Evolutionary conservation across 1,140 invertebrate genomes (phyloP).

Genomic region (Ctenoplectra terminalis): DNA sequence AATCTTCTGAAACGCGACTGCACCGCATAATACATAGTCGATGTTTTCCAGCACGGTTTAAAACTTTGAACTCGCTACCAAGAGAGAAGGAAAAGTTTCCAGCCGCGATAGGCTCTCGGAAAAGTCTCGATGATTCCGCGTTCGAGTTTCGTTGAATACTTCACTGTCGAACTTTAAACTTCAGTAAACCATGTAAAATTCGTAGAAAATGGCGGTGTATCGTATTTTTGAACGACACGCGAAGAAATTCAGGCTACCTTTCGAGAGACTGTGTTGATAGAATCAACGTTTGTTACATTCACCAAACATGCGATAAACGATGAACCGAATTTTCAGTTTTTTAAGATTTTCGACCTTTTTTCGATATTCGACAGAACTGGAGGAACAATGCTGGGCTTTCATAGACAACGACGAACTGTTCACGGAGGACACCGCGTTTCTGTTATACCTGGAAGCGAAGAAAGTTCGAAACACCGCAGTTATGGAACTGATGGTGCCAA

Average conservation of each 20-base stretch:
- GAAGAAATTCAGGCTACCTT: background rate
- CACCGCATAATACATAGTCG: slow-evolving; percentile 20
- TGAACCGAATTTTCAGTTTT: background rate
- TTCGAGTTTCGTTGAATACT: slow-evolving; percentile 43
- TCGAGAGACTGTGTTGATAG: background rate
- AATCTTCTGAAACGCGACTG: slow-evolving; percentile 27
- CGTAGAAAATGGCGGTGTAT: slow-evolving; percentile 2
- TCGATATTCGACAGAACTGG: slow-evolving; percentile 83
- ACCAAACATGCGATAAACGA: background rate
- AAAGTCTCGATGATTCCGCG: slow-evolving; percentile 17
- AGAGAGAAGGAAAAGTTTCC: slow-evolving; percentile 46
- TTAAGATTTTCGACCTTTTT: background rate
- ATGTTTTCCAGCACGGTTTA: slow-evolving; percentile 24
- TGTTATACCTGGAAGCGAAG: slow-evolving; percentile 86
- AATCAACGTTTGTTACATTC: background rate
- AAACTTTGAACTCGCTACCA: slow-evolving; percentile 11
- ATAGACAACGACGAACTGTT: slow-evolving; percentile 87
- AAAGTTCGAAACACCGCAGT: slow-evolving; percentile 84
- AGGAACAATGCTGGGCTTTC: slow-evolving; percentile 89
- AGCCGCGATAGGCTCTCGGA: slow-evolving; percentile 20
- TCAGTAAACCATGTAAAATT: slow-evolving; percentile 36
- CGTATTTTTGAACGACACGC: background rate
- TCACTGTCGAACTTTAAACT: slow-evolving; percentile 54
- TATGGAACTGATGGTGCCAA: slow-evolving; percentile 88
- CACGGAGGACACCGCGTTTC: slow-evolving; percentile 88